phyloP scores from a whole-genome alignment of 2,797 vertebrate species.

The Alosa sapidissima region DNA sequence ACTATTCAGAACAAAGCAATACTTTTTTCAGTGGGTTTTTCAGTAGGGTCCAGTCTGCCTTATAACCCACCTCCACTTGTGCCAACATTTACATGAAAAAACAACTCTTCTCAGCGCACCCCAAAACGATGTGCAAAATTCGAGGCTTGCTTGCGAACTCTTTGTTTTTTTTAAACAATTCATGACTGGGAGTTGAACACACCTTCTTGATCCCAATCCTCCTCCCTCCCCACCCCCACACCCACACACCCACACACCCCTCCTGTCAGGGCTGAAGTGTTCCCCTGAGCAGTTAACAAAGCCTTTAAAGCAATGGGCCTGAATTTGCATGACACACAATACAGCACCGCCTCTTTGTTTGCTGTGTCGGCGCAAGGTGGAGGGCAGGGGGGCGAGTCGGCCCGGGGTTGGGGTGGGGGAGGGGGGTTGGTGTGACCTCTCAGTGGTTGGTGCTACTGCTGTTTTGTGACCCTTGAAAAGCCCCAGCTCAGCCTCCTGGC shows the following conservation, averaged over 20 bases:
- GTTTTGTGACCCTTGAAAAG: slow-evolving; percentile 77
- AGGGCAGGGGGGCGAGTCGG: slow-evolving; percentile 54
- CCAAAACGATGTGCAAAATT: background rate
- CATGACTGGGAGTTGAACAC: background rate
- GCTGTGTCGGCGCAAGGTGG: slow-evolving; percentile 68
- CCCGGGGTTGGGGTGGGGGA: slow-evolving; percentile 33
- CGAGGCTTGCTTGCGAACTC: background rate
- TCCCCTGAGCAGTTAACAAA: slow-evolving; percentile 51
- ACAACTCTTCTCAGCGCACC: background rate
- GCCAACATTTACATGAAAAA: background rate
- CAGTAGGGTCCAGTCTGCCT: background rate
- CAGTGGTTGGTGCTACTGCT: slow-evolving; percentile 62
- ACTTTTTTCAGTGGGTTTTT: background rate
- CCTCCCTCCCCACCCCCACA: slow-evolving; percentile 39
- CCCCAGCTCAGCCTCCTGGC: slow-evolving; percentile 68
- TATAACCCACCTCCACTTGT: background rate
- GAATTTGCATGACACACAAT: slow-evolving; percentile 64
- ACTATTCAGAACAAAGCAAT: background rate
- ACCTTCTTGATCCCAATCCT: slow-evolving; percentile 36
- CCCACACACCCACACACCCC: slow-evolving; percentile 23
- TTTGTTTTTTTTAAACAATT: background rate
- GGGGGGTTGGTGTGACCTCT: slow-evolving; percentile 65
- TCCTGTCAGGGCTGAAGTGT: slow-evolving; percentile 38
- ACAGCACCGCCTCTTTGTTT: slow-evolving; percentile 66
- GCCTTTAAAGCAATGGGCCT: slow-evolving; percentile 57